Evolutionary conservation across 1,140 invertebrate genomes (phyloP).

Genomic region (Heliothis subflexa): DNA sequence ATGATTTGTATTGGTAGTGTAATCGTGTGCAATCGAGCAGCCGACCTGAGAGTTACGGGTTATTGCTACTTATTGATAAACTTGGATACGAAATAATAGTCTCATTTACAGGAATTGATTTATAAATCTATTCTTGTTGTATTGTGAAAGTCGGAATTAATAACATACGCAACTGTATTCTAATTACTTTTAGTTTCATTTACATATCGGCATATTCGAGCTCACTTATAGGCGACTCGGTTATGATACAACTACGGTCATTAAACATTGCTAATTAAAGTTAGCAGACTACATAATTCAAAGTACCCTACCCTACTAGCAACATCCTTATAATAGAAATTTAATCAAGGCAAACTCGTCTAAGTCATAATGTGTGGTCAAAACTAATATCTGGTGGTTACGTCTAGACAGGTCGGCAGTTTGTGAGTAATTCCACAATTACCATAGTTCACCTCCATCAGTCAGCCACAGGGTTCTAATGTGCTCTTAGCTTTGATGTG

Average conservation of each 20-base stretch:
- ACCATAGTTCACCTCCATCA: conserved; percentile 15
- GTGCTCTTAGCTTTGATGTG: conserved; percentile 2
- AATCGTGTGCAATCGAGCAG: conserved; percentile 5
- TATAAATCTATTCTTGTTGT: no score
- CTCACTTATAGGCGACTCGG: no score
- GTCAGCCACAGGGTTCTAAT: conserved; percentile 3
- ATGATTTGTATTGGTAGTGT: conserved; percentile 15
- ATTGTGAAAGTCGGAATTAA: no score
- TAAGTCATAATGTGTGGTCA: conserved; percentile 6
- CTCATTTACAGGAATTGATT: neutral
- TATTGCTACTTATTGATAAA: neutral
- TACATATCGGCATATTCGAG: no score
- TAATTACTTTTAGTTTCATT: no score
- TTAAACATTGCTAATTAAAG: neutral
- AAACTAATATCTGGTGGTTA: conserved; percentile 13
- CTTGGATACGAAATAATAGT: neutral
- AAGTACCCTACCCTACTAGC: neutral
- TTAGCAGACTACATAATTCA: neutral
- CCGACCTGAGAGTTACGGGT: conserved; percentile 4
- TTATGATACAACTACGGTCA: no score
- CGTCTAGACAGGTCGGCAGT: conserved; percentile 2
- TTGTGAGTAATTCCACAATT: conserved; percentile 30
- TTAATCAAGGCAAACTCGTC: neutral
- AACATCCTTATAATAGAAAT: neutral
- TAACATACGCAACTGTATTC: no score